phyloP scores from a whole-genome alignment of 2,113 vertebrate species.

The Anoura caudifer region DNA sequence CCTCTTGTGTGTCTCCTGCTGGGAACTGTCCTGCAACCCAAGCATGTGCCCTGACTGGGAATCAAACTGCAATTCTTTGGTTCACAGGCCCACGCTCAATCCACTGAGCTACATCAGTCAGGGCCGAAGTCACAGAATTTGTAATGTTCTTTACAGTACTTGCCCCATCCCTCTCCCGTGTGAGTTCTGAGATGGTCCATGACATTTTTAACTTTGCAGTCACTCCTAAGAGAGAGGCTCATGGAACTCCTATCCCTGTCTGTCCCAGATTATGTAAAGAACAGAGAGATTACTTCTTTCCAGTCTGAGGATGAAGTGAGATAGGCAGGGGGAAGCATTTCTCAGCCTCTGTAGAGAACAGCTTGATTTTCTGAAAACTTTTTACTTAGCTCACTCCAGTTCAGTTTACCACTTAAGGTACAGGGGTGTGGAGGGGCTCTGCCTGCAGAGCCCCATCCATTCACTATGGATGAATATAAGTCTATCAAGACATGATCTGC shows the following conservation, averaged over 20 bases:
- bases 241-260: background rate
- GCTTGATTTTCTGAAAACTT: background rate
- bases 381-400: background rate
- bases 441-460: too few species aligned
- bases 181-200: background rate
- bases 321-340: background rate
- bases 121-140: background rate
- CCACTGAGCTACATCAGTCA: too few species aligned
- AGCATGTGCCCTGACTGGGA: too few species aligned
- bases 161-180: background rate
- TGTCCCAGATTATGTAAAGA: background rate
- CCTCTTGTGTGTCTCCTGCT: too few species aligned
- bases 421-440: too few species aligned
- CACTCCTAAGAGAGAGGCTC: background rate
- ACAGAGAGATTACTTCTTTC: background rate
- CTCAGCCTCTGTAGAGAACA: background rate
- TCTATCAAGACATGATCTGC: too few species aligned
- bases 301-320: background rate
- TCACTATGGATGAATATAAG: too few species aligned
- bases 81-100: too few species aligned
- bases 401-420: background rate
- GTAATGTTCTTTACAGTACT: background rate
- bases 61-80: too few species aligned
- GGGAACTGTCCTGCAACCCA: too few species aligned
- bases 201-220: background rate